These are phyloP conservation scores for Botia almorhae DNA, from an alignment of 2,797 vertebrate species.

Conservation along the genomic window DNA sequence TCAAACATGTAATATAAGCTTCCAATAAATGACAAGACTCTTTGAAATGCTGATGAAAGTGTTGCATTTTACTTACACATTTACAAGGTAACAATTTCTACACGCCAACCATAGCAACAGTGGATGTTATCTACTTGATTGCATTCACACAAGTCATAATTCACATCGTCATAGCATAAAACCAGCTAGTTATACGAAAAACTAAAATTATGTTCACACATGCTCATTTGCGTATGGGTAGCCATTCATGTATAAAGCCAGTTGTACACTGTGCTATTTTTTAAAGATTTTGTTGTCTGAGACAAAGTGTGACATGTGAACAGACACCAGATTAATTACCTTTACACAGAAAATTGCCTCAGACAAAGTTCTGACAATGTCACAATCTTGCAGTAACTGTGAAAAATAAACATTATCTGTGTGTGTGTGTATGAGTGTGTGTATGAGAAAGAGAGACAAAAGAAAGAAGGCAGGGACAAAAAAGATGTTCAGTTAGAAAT, in stretches of 20 bases:
- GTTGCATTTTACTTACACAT: conserved; percentile 31
- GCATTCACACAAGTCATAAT: conserved; percentile 5
- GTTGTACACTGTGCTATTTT: not conserved
- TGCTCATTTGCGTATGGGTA: not conserved
- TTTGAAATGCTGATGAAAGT: conserved; percentile 2
- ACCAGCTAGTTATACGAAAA: not conserved
- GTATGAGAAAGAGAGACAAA: no score
- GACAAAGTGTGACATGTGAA: not conserved
- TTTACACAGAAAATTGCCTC: not conserved
- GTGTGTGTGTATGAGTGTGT: not conserved
- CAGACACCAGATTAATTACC: not conserved
- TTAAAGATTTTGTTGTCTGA: not conserved
- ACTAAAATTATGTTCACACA: not conserved
- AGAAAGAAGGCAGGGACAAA: no score
- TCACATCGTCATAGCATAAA: not conserved
- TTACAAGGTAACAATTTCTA: conserved; percentile 32
- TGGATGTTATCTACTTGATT: conserved; percentile 13
- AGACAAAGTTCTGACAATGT: not conserved
- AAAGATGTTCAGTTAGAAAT: not conserved
- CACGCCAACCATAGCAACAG: not conserved
- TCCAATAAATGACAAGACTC: conserved; percentile 25
- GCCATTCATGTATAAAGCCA: not conserved
- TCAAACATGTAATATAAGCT: not conserved
- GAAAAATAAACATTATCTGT: not conserved
- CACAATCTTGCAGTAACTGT: no score